A percentile compares a stretch with the other conserved stretches of the same genome.
phyloP scores from a whole-genome alignment of 2,797 vertebrate genomes.

The Centropyge bicolor region DNA sequence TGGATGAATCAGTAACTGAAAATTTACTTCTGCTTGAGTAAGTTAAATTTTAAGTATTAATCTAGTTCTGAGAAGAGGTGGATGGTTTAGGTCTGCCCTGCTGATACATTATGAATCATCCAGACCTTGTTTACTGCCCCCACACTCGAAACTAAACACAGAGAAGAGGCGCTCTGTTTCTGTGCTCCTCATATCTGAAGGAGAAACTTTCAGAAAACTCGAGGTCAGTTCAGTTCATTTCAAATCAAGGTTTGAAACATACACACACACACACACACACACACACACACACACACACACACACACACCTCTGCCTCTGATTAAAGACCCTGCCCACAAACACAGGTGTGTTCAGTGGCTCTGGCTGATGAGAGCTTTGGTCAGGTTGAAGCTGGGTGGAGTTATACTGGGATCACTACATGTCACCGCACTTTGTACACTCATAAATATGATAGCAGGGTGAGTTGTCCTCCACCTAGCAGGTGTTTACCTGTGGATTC shows the following conservation, averaged over 20 bases:
- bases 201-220: neutral
- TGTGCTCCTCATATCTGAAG: neutral
- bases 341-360: constrained; percentile 17
- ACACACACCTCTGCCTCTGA: neutral
- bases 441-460: neutral
- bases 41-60: neutral
- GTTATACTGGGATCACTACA: neutral
- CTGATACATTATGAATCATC: neutral
- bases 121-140: neutral
- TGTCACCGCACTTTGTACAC: neutral
- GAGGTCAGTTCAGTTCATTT: neutral
- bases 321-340: neutral
- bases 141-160: neutral
- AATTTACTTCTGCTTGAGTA: neutral
- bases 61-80: neutral
- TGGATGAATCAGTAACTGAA: neutral
- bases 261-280: too few relatives aligned
- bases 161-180: neutral
- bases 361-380: neutral
- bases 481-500: neutral
- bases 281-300: too few relatives aligned
- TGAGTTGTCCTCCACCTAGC: neutral
- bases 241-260: neutral
- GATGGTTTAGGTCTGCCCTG: neutral
- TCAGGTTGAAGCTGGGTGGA: neutral